Evolutionary conservation across 2,888 invertebrate genomes (phyloP), one percentile per base, ranked within the genome.

Genomic region (Himalopsyche kuldschensis): DNA sequence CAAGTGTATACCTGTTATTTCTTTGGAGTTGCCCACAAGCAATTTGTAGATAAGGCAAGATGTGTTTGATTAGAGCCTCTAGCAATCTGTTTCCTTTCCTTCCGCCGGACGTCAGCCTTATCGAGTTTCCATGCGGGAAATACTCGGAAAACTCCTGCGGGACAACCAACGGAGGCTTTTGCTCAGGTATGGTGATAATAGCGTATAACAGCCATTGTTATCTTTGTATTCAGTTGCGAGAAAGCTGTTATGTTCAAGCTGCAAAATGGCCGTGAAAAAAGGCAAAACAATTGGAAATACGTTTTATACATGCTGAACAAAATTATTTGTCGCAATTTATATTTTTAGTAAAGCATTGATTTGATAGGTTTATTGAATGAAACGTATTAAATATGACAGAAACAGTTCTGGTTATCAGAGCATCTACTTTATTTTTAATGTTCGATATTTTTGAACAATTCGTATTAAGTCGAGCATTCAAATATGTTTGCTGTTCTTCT

Each of bases 31-130:
- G 30, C 17, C 35, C 41, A 17, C 63, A 69, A 76, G 82, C 79
- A 80, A 84, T 84, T 84, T 84, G 78, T 79, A 82, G 84, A 84
- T 84, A 84, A 84, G 81, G 82, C 41, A 41, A 79, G 82, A 82
- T 82, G 82, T 41, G 82, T 82, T 84, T 84, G 84, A 82, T 82
- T 82, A 63, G 82, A 69, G 75, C 80, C 77, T 69, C 24, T 41
- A 47, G 80, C 82, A 63, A 63, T 69, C 47, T 63, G 69, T 78
- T 81, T 48, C 30, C 31, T 79, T 79, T 76, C 82, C 55, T 79
- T 82, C 82, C 79, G 30, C 81, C 27, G 41, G 78, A 78, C 48
- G 69, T 81, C 77, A 78, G 35, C 75, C 78, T 75, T 84, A 84
- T 84, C 83, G 79, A 84, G 80, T 84, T 81, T 69, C 81, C 78